Conservation (phyloP, 2,113 vertebrate genomes). For the Accipiter virgatus region DNA sequence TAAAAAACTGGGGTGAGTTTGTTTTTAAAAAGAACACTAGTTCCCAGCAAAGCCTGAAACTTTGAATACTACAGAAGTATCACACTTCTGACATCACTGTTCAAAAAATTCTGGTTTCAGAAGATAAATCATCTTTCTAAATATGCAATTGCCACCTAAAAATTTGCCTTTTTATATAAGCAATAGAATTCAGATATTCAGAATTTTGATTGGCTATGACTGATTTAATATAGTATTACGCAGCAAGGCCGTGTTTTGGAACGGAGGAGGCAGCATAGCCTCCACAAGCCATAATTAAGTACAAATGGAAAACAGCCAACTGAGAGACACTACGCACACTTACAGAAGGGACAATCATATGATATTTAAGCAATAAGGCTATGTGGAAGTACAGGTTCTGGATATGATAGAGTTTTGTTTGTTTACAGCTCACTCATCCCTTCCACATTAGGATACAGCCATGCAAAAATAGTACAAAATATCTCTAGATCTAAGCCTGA, state of each 20-base stretch:
- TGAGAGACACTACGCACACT: background rate
- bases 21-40: background rate
- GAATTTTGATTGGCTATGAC: background rate
- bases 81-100: background rate
- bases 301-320: background rate
- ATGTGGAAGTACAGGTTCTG: slow-evolving; percentile 20
- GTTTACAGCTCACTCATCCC: slow-evolving; percentile 30
- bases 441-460: background rate
- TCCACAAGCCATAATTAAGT: background rate
- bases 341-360: background rate
- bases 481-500: slow-evolving; percentile 14
- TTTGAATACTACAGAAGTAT: background rate
- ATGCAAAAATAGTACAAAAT: slow-evolving; percentile 14
- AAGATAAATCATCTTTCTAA: background rate
- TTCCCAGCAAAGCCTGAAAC: background rate
- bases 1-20: background rate
- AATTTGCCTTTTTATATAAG: background rate
- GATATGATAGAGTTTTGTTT: slow-evolving; percentile 4
- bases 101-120: background rate
- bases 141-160: background rate
- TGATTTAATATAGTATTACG: background rate
- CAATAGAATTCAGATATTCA: background rate
- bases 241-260: background rate
- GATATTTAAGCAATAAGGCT: slow-evolving; percentile 16
- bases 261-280: background rate